Conservation (phyloP, 2,113 vertebrate genomes). For the Sminthopsis crassicaudata region DNA sequence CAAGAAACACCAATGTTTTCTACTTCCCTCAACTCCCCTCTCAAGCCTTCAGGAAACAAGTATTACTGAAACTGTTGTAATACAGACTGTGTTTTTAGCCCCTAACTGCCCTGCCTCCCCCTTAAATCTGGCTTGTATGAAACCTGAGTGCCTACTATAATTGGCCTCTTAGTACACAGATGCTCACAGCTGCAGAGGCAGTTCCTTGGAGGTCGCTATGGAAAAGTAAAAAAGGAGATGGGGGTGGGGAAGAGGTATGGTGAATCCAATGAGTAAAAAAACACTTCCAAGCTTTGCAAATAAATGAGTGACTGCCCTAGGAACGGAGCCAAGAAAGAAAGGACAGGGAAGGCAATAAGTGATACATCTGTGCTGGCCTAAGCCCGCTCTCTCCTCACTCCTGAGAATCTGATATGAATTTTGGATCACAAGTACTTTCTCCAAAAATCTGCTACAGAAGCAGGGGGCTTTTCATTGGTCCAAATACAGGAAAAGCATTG, state of each 20-base stretch:
- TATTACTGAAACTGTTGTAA: background rate
- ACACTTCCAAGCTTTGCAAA: background rate
- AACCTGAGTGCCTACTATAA: background rate
- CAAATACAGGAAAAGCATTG: background rate
- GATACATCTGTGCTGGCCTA: background rate
- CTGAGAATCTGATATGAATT: background rate
- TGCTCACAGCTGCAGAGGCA: background rate
- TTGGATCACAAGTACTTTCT: background rate
- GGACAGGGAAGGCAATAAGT: background rate
- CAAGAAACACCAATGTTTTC: background rate
- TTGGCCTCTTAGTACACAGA: background rate
- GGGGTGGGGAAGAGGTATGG: background rate
- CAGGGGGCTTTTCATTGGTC: background rate
- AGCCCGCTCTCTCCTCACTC: background rate
- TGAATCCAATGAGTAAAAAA: background rate
- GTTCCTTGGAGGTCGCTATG: background rate
- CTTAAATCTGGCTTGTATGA: background rate
- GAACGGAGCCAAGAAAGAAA: background rate
- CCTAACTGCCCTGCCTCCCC: background rate
- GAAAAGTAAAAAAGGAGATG: background rate
- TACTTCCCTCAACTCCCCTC: background rate
- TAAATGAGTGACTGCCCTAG: background rate
- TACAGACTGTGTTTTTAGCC: background rate
- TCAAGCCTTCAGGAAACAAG: slow-evolving; percentile 22
- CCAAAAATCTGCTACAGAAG: background rate